Evolutionary conservation across 2,888 invertebrate genomes (phyloP).

Genomic region (Tipula confusa): DNA sequence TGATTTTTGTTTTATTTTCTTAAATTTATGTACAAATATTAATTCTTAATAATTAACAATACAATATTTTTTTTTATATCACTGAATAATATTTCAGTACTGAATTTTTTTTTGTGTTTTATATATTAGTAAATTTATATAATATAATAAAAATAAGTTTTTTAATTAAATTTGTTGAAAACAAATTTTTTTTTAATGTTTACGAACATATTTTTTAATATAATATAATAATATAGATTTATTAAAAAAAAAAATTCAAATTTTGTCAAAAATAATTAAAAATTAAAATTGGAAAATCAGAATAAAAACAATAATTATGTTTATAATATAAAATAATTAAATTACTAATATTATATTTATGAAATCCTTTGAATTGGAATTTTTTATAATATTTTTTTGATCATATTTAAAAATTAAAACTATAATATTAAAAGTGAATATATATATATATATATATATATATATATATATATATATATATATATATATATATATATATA

Average conservation of each 20-base stretch:
- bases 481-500: not conserved
- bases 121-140: not conserved
- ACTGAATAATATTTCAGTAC: not conserved
- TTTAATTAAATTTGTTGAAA: not conserved
- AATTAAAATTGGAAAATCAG: not conserved
- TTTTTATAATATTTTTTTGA: not conserved
- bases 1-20: not conserved
- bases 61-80: not conserved
- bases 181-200: not conserved
- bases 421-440: not conserved
- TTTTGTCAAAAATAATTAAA: not conserved
- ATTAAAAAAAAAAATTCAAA: not conserved
- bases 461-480: not conserved
- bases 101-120: not conserved
- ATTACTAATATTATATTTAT: not conserved
- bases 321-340: not conserved
- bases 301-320: not conserved
- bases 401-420: not conserved
- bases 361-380: not conserved
- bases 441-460: not conserved
- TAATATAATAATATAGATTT: not conserved
- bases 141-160: conserved; percentile 4
- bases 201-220: not conserved
- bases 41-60: conserved; percentile 1
- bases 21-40: conserved; percentile 15